Base-by-base conservation (phyloP, 2,888 invertebrate genomes). In the Schizotus pectinicornis region DNA sequence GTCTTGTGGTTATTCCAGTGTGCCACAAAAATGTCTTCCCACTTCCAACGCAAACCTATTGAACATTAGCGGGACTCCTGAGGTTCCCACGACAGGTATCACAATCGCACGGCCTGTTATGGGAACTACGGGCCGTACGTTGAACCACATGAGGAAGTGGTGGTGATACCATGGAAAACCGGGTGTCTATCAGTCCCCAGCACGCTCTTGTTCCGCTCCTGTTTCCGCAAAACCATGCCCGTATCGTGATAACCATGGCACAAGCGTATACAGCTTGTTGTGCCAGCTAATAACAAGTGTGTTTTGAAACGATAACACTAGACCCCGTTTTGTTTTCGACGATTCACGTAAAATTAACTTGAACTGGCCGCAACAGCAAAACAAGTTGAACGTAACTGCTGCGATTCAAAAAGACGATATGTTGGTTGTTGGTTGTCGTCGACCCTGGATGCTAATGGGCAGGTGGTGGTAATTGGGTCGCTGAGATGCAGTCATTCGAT, bases 61-160 rank as follows among this genome's bases (percentile, higher is more conserved):
- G 14, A 39, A 6, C 14, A 30, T 2, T 7, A 43, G 43, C n/a
- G 9, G 9, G 43, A 43, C 12, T 43, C 31, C 6, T 31, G 43
- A 14, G 56, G 56, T 67, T 67, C 67, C 55, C 64, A 67, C 64
- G 67, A 57, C 61, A 57, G 63, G 56, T 55, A 59, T 56, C 46
- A 53, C 33, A 52, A 54, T 60, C 63, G 53, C 63, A 60, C 54
- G 52, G 53, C 56, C 14, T 48, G 38, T 52, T 56, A 61, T 56
- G 22, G 22, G 22, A 22, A 22, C 22, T 22, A 22, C 22, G 22
- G 60, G 43, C 57, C 57, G 71, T 64, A 61, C 74, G 59, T 73
- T 73, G 74, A 74, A 74, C 72, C 66, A 64, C 63, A 63, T 61
- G 59, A 74, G 73, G 74, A 74, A 73, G 71, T 69, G 64, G 70